Evolutionary conservation across 2,113 vertebrate genomes (phyloP).

Genomic region (Recurvirostra avosetta): DNA sequence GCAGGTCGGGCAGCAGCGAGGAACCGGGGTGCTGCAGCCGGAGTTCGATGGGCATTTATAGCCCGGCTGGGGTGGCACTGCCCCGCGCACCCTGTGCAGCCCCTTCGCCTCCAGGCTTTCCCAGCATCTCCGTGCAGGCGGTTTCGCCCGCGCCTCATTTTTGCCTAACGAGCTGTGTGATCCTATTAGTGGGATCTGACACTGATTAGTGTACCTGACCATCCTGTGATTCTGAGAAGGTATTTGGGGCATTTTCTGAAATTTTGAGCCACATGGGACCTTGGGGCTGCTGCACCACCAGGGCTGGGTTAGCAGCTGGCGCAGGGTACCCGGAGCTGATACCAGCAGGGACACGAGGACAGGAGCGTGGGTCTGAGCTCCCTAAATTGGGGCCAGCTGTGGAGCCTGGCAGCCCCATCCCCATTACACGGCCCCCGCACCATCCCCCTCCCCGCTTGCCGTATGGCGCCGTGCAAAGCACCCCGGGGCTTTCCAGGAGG

Average conservation of each 20-base stretch:
- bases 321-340: background rate
- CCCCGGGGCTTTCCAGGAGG: background rate
- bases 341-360: fast-evolving
- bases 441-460: background rate
- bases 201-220: too few species aligned
- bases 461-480: background rate
- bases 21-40: fast-evolving
- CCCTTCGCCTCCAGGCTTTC: background rate
- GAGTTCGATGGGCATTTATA: background rate
- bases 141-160: conserved; percentile 7
- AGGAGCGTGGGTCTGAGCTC: background rate
- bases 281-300: fast-evolving
- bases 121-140: fast-evolving
- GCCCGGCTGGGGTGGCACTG: fast-evolving
- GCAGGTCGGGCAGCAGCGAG: fast-evolving
- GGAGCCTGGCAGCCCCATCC: background rate
- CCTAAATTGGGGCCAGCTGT: background rate
- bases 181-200: background rate
- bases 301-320: background rate
- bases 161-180: conserved; percentile 25
- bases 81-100: background rate
- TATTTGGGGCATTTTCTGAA: background rate
- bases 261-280: fast-evolving
- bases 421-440: background rate
- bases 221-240: background rate